These are phyloP conservation scores for Brachystomella parvula DNA, from an alignment of 1,140 invertebrate species.

Conservation along the genomic window DNA sequence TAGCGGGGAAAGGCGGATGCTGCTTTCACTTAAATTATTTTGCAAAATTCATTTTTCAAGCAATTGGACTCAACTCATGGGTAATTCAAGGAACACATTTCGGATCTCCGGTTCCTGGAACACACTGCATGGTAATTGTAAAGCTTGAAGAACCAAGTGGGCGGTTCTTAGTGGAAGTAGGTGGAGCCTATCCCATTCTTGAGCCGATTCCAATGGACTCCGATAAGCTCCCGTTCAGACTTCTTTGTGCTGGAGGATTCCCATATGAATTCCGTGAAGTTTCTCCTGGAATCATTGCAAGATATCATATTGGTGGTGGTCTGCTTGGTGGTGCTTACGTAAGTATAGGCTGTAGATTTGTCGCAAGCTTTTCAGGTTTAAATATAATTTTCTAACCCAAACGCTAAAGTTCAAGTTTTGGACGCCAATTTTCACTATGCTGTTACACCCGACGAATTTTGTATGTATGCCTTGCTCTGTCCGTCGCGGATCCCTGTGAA, in stretches of 20 bases:
- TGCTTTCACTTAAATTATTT: too few species aligned
- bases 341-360: neutral
- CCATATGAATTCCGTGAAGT: slow-evolving; percentile 15
- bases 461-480: too few species aligned
- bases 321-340: slow-evolving; percentile 2
- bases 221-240: slow-evolving; percentile 16
- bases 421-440: too few species aligned
- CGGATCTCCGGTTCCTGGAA: neutral
- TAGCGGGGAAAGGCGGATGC: too few species aligned
- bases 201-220: slow-evolving; percentile 20
- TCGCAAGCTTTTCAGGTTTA: neutral
- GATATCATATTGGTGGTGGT: slow-evolving; percentile 8
- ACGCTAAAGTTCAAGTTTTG: too few species aligned
- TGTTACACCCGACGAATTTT: too few species aligned
- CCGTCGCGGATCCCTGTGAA: too few species aligned
- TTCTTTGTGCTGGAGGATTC: slow-evolving; percentile 11
- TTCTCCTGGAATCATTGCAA: slow-evolving; percentile 3
- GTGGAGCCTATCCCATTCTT: slow-evolving; percentile 17
- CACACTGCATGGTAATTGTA: neutral
- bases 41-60: too few species aligned
- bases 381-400: too few species aligned
- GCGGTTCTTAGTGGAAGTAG: slow-evolving; percentile 13
- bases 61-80: too few species aligned
- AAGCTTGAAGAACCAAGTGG: neutral
- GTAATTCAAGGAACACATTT: neutral